A percentile compares a stretch with the other conserved stretches of the same genome.
Evolutionary conservation across 2,113 vertebrate genomes (phyloP).

Genomic region (Bucco capensis): DNA sequence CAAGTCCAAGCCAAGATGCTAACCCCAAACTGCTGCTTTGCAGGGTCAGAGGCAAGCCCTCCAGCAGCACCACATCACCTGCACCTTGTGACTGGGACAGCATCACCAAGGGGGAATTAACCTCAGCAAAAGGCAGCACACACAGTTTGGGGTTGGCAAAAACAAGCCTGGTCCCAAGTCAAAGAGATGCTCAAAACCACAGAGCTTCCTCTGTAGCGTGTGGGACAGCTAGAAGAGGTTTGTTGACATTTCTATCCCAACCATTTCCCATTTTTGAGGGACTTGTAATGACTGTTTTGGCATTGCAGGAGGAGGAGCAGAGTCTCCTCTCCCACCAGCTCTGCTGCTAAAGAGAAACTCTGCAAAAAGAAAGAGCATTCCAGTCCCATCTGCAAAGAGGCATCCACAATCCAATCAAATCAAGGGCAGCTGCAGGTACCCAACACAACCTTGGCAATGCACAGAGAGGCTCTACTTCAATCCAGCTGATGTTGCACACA

Average conservation of each 20-base stretch:
- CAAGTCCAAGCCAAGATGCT: neutral
- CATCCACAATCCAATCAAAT: neutral
- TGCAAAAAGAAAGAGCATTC: neutral
- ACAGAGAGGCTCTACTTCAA: too few species aligned
- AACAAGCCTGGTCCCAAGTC: neutral
- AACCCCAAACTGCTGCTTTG: neutral
- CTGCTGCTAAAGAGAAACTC: neutral
- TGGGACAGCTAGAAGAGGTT: neutral
- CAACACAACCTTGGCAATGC: too few species aligned
- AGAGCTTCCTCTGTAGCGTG: neutral
- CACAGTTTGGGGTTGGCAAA: neutral
- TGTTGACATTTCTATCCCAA: neutral
- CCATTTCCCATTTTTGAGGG: slow-evolving; percentile 20
- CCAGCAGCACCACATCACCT: neutral
- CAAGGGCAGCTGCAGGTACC: neutral
- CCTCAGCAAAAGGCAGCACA: rapidly evolving
- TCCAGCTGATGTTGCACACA: rapidly evolving
- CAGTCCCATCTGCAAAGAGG: neutral
- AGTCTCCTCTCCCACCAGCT: neutral
- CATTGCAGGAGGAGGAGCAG: neutral
- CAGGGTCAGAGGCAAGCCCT: neutral
- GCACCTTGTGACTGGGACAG: rapidly evolving
- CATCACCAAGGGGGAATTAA: neutral
- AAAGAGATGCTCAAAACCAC: neutral
- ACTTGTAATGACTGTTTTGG: neutral